Percentiles rank a stretch among this genome's conserved stretches.
These are phyloP conservation scores for Typhlichthys subterraneus DNA, from an alignment of 2,797 vertebrate species.

Conservation along the genomic window DNA sequence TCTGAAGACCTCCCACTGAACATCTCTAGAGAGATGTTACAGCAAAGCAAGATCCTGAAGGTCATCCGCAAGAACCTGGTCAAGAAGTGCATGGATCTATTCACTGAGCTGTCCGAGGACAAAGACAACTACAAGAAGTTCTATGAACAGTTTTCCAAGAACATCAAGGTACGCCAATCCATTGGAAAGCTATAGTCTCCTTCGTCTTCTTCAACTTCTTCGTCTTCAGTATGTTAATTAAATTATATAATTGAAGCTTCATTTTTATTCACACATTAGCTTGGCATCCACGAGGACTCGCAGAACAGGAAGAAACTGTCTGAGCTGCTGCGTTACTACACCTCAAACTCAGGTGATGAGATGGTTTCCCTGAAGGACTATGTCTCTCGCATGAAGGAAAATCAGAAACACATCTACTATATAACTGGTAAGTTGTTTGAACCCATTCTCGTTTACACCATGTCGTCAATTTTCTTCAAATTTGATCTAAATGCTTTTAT, in stretches of 20 bases:
- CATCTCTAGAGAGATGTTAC: conserved; percentile 97
- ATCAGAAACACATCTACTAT: conserved; percentile 91
- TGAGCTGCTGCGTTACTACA: conserved; percentile 87
- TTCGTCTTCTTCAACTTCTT: neutral
- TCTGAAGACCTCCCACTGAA: conserved; percentile 94
- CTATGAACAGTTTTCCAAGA: conserved; percentile 94
- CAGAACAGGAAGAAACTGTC: conserved; percentile 92
- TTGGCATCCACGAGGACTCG: conserved; percentile 91
- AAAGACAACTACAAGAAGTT: conserved; percentile 94
- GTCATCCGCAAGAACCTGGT: conserved; percentile 97
- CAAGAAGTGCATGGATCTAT: conserved; percentile 95
- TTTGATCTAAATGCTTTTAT: neutral
- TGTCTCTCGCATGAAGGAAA: conserved; percentile 91
- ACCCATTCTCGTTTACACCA: neutral
- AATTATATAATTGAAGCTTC: neutral
- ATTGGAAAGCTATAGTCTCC: neutral
- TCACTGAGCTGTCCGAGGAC: conserved; percentile 88
- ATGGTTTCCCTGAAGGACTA: conserved; percentile 94
- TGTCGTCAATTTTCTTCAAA: neutral
- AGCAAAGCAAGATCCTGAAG: conserved; percentile 97
- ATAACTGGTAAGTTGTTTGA: conserved; percentile 65
- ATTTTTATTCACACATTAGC: conserved; percentile 53
- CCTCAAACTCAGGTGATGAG: conserved; percentile 90
- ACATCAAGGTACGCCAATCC: conserved; percentile 84
- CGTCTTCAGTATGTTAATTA: neutral